Base-by-base conservation (phyloP, 1,140 invertebrate species). In the Aphis craccivora region DNA sequence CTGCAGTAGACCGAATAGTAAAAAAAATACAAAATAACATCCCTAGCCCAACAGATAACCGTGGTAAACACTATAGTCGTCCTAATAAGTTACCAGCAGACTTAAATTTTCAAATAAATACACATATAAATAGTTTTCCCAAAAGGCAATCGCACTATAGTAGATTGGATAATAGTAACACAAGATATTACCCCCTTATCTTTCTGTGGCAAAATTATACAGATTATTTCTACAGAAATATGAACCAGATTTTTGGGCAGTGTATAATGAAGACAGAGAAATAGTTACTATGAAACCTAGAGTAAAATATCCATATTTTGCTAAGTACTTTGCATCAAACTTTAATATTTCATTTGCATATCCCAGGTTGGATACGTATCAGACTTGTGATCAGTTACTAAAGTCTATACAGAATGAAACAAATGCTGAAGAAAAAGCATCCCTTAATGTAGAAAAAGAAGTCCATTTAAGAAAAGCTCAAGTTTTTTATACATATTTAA, bases 401-500 rank as follows among this genome's bases (percentile, higher is more conserved):
- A 89, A 89, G 9, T n/a, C 45, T 20, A 89, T 89, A 20, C 8
- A 89, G 9, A 89, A 89, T 53, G 45, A 89, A 89, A 48, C 25
- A 48, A 20, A 89, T 35, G 25, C 9, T 18, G 48, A 89, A 89
- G 48, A 48, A 89, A 89, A 89, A 89, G 48, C 43, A 51, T n/a
- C 43, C 9, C 48, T 55, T 53, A 37, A 55, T n/a, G 0, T 89
- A 35, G 48, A 89, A 89, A 89, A 89, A 89, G 25, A 55, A 37
- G 18, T 89, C 18, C 87, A 89, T 89, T n/a, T 89, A n/a, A 48
- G 48, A 35, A 89, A 89, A 53, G 48, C 87, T n/a, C 43, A 89
- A 89, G 48, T 55, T n/a, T 53, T 89, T 37, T 89, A 89, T 51
- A 89, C 87, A 18, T n/a, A 89, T 53, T 89, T 89, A 89, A 89